phyloP scores from a whole-genome alignment of 2,888 invertebrate genomes.

The Leptinotarsa tumamoca region DNA sequence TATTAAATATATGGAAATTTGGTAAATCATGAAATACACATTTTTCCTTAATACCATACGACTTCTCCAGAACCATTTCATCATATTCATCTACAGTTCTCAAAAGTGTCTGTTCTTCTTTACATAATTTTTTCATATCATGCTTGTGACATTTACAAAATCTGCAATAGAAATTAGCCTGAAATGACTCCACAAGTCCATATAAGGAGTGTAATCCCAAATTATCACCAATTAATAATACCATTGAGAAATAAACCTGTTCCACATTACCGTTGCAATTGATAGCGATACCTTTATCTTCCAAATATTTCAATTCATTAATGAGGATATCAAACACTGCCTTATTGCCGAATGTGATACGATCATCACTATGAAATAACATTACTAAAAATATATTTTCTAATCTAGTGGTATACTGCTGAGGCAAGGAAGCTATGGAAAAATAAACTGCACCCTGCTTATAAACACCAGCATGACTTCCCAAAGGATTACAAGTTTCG shows the following conservation, averaged over 20 bases:
- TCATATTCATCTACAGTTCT: slow-evolving; percentile 24
- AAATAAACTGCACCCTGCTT: slow-evolving; percentile 53
- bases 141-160: slow-evolving; percentile 46
- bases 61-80: slow-evolving; percentile 15
- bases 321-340: slow-evolving; percentile 48
- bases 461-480: slow-evolving; percentile 50
- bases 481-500: slow-evolving; percentile 50
- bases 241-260: slow-evolving; percentile 38
- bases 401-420: slow-evolving; percentile 41
- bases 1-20: slow-evolving; percentile 28
- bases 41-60: slow-evolving; percentile 23
- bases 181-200: slow-evolving; percentile 53
- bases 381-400: slow-evolving; percentile 53
- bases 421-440: slow-evolving; percentile 48
- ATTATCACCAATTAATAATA: slow-evolving; percentile 53
- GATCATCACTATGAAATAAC: slow-evolving; percentile 36
- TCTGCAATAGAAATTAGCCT: slow-evolving; percentile 45
- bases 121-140: slow-evolving; percentile 18
- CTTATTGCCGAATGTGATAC: slow-evolving; percentile 50
- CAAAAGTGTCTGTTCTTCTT: slow-evolving; percentile 24
- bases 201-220: slow-evolving; percentile 52
- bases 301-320: slow-evolving; percentile 26
- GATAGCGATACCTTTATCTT: slow-evolving; percentile 45
- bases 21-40: slow-evolving; percentile 23
- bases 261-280: slow-evolving; percentile 48